Conservation (phyloP, 2,113 vertebrate species). For the Octodon degus region DNA sequence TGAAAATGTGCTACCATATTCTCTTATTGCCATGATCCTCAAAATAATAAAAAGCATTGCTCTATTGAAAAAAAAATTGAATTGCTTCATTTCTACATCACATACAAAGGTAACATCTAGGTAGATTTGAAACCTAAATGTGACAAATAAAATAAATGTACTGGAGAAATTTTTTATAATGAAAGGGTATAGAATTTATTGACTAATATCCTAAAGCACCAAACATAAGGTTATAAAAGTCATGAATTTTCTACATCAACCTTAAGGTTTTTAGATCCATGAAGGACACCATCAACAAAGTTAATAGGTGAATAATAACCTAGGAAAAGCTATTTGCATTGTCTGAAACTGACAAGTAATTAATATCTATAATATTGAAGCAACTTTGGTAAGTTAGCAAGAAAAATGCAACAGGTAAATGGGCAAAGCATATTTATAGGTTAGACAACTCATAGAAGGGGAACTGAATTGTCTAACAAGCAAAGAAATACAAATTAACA, state of each 20-base stretch:
- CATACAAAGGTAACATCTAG: not conserved
- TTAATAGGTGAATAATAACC: conserved; percentile 2
- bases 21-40: not conserved
- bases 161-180: conserved; percentile 32
- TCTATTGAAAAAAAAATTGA: conserved; percentile 29
- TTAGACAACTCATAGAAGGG: not conserved
- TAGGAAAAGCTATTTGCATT: conserved; percentile 18
- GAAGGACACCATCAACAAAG: conserved; percentile 6
- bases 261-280: conserved; percentile 29
- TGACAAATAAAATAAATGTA: conserved; percentile 44
- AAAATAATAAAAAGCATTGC: conserved; percentile 1
- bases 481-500: conserved; percentile 40
- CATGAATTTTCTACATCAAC: conserved; percentile 1
- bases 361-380: not conserved
- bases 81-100: not conserved
- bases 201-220: not conserved
- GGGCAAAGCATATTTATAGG: not conserved
- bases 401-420: conserved; percentile 21
- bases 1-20: not conserved
- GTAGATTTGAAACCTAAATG: conserved; percentile 23
- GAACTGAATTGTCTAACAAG: not conserved
- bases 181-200: conserved; percentile 14
- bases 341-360: conserved; percentile 12
- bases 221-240: not conserved
- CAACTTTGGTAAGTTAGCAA: not conserved